A percentile compares a stretch with the other conserved stretches of the same genome.
Evolutionary conservation across 2,797 vertebrate species (phyloP).

Genomic region (Myotis vivesi): DNA sequence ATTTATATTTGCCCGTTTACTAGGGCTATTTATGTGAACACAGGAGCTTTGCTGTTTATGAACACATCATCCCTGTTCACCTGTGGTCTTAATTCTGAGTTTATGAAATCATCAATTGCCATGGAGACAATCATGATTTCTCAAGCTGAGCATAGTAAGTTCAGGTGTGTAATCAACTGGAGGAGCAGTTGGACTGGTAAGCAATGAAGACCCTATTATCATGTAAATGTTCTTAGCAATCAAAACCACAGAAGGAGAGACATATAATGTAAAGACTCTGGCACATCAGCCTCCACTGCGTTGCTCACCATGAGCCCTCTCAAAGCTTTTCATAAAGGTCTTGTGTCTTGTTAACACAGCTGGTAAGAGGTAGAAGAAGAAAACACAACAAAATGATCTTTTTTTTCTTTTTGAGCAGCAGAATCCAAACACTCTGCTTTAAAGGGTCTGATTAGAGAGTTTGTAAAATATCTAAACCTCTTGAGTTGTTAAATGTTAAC

Average conservation of each 20-base stretch:
- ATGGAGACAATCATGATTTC: background rate
- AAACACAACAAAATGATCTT: background rate
- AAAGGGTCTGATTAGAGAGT: conserved; percentile 30
- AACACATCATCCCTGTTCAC: background rate
- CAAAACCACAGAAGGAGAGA: background rate
- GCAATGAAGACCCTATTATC: background rate
- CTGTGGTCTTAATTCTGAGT: background rate
- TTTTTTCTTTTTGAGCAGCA: background rate
- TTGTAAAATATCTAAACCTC: background rate
- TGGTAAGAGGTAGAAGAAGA: background rate
- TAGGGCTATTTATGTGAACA: background rate
- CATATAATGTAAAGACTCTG: background rate
- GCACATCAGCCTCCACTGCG: background rate
- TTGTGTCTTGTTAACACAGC: background rate
- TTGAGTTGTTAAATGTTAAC: conserved; percentile 33
- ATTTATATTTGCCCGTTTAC: background rate
- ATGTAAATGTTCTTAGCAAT: background rate
- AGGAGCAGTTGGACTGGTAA: conserved; percentile 24
- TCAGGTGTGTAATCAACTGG: background rate
- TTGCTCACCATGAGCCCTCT: background rate
- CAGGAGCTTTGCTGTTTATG: background rate
- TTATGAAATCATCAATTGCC: conserved; percentile 32
- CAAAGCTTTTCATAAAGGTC: background rate
- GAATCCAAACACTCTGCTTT: conserved; percentile 6
- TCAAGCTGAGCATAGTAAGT: background rate